These are phyloP conservation scores for Oxycera nigricornis DNA, from an alignment of 2,888 invertebrate genomes.

Conservation along the genomic window DNA sequence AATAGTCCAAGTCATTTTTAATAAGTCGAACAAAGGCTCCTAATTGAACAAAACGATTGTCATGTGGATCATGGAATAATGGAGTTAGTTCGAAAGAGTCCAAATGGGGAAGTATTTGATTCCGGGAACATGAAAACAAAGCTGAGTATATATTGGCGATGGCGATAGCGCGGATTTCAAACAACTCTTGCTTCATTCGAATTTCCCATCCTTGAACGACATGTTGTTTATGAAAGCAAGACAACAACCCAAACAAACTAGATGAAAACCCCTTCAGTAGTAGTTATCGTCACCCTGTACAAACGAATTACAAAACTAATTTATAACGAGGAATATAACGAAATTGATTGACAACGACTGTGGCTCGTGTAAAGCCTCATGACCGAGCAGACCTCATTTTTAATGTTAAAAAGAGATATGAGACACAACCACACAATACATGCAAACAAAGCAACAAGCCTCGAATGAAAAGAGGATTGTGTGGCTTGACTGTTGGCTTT, in stretches of 20 bases:
- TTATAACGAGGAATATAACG: neutral
- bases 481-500: neutral
- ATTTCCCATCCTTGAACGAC: too few species aligned
- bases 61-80: neutral
- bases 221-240: too few species aligned
- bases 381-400: conserved; percentile 19
- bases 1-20: too few species aligned
- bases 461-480: neutral
- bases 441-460: conserved; percentile 19
- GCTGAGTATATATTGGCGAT: too few species aligned
- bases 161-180: too few species aligned
- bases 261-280: too few species aligned
- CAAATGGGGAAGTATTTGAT: too few species aligned
- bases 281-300: conserved; percentile 3
- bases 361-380: conserved; percentile 2
- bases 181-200: too few species aligned
- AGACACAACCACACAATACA: neutral
- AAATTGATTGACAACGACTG: conserved; percentile 21
- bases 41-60: neutral
- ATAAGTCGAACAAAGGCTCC: conserved; percentile 8
- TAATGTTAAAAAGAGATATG: neutral
- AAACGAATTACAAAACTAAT: neutral
- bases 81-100: too few species aligned
- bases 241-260: too few species aligned
- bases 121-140: too few species aligned